Evolutionary conservation across 1,140 invertebrate species (phyloP), one percentile per base, ranked within the genome.

Genomic region (Leucophenga varia): DNA sequence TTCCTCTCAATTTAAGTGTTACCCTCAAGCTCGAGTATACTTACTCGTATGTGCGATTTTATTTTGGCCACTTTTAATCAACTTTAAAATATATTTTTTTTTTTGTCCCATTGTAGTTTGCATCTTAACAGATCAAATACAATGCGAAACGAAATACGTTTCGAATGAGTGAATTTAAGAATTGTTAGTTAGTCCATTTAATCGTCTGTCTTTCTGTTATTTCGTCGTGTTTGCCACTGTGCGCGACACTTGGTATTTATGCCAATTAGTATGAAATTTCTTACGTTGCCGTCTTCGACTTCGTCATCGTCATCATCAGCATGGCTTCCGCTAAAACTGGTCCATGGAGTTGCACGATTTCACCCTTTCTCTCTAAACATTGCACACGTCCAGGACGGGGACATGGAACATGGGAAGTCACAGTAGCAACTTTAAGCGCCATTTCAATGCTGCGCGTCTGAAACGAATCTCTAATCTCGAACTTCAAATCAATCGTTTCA

Each of bases 251-350:
- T 72, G 69, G 69, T 72, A 72, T 72, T 72, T 72, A 72, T 72
- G 69, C 69, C 69, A 72, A 72, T 72, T 72, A 72, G 68, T 72
- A 72, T 72, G 69, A 72, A 72, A 72, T 72, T 72, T 72, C 69
- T 72, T 72, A 68, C 61, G 68, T 71, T 61, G 64, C 68, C 58
- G 47, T 30, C 45, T 38, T 34, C 30, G 25, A 8, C 45, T 49
- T 45, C 42, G 38, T n/a, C 41, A 22, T 41, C 38, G 31, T 39
- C 16, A 19, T 22, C 28, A 21, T 31, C 38, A 47, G 49, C 50
- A 51, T 51, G 49, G 69, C 69, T 72, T 72, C 69, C 69, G 69
- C 61, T 72, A 48, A 72, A 72, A 72, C 69, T 72, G 69, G 69
- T 72, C 61, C 63, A 67, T 67, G 63, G 55, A 48, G 59, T 67